Base-by-base conservation (phyloP, 2,888 invertebrate species). In the Hirtodrosophila duncani region DNA sequence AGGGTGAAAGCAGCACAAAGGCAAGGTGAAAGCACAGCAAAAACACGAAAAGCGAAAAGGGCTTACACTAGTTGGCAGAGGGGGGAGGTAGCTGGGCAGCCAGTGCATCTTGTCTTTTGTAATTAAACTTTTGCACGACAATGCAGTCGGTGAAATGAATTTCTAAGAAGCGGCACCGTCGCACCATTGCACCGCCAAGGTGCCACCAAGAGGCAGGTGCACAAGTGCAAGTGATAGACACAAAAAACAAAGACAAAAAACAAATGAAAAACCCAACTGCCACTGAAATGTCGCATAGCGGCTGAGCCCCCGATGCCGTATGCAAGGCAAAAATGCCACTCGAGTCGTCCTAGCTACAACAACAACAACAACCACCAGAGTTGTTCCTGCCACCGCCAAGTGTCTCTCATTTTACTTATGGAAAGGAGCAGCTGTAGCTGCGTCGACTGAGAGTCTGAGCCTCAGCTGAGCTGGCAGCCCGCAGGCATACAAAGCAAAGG, bases 51-150 rank as follows among this genome's bases (percentile, higher is more conserved):
- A 6, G 18, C n/a, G 20, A 36, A 21, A 29, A 13, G 8, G 10
- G 24, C 29, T 29, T 10, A 36, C 18, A 51, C 31, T 59, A 11
- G 6, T 41, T 26, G 8, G 11, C 16, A 23, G 11, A 24, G 7
- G 14, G 3, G 9, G 3, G 14, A 6, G 13, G n/a, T 20, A 14
- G 23, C 5, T 18, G 31, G 42, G 42, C 11, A 50, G 44, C 31
- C 49, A 53, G 48, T 68, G 80, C 65, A 71, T 58, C 37, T 39
- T 67, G 65, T 52, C 64, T 62, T 65, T 67, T 71, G 77, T 75
- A 81, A 79, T 81, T 81, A 81, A 75, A 79, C 60, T 81, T 81
- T 63, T 58, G 61, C 58, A 38, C 60, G 70, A 62, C 65, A 65
- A 62, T 63, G 63, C 63, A 63, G 24, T 46, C 30, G 38, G 16